Conservation (phyloP, 2,113 vertebrate genomes). For the Cranoglanis bouderius region DNA sequence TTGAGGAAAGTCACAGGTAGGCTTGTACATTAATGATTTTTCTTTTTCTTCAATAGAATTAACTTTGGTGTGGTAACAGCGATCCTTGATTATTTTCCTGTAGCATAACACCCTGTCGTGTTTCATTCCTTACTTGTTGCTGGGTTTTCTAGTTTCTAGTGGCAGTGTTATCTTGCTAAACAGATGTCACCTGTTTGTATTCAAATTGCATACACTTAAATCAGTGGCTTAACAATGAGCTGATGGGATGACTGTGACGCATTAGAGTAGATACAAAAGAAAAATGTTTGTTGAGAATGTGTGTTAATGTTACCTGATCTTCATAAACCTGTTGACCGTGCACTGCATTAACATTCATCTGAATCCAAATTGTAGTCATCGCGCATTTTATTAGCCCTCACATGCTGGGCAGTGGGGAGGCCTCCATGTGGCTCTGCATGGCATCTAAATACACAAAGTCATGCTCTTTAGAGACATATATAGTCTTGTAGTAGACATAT, state of each 20-base stretch:
- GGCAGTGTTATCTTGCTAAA: too few relatives aligned
- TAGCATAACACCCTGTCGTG: too few relatives aligned
- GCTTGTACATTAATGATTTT: background rate
- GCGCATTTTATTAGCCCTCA: background rate
- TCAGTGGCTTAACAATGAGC: background rate
- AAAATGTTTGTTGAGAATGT: background rate
- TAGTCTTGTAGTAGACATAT: background rate
- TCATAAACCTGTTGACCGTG: background rate
- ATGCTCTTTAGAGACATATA: background rate
- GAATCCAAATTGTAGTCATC: background rate
- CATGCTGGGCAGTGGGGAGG: background rate
- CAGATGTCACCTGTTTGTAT: too few relatives aligned
- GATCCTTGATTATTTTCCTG: too few relatives aligned
- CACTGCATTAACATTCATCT: constrained; percentile 1
- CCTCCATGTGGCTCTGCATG: background rate
- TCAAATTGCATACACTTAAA: background rate
- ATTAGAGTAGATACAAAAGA: background rate
- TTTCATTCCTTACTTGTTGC: too few relatives aligned
- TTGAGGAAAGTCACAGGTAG: background rate
- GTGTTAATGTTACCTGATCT: background rate
- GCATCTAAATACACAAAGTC: background rate
- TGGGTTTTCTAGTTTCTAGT: too few relatives aligned
- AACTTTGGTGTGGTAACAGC: too few relatives aligned
- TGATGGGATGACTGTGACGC: background rate
- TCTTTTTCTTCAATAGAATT: background rate